phyloP scores from a whole-genome alignment of 2,797 vertebrate genomes.

The Hylomyscus alleni region DNA sequence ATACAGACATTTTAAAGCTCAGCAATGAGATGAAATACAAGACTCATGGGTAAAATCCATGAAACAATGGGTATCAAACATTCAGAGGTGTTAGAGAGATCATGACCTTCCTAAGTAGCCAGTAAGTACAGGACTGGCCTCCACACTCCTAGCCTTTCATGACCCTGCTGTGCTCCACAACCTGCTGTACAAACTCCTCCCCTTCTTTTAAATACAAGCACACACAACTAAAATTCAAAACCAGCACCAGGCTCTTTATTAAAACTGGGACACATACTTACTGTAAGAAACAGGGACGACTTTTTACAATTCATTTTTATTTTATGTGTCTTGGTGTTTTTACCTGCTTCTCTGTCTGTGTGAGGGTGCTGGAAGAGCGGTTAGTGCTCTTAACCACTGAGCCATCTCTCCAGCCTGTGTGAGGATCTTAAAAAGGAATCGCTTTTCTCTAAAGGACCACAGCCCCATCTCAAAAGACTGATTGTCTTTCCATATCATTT shows the following conservation, averaged over 20 bases:
- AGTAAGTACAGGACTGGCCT: background rate
- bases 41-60: conserved; percentile 54
- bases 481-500: background rate
- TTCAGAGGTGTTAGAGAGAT: conserved; percentile 3
- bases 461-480: background rate
- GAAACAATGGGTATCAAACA: conserved; percentile 63
- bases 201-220: conserved; percentile 10
- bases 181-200: background rate
- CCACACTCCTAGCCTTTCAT: background rate
- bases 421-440: background rate
- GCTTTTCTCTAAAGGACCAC: background rate
- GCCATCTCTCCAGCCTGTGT: background rate
- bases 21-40: conserved; percentile 67
- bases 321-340: background rate
- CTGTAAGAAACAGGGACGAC: background rate
- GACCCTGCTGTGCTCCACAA: background rate
- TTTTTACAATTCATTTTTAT: background rate
- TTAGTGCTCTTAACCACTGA: background rate
- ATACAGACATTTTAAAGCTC: conserved; percentile 66
- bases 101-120: conserved; percentile 50
- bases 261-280: background rate
- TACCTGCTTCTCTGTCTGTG: background rate
- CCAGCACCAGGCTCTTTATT: background rate
- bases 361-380: background rate
- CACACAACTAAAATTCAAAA: conserved; percentile 48